These are phyloP conservation scores for Drosophila setifemur DNA, from an alignment of 1,140 invertebrate genomes.

Conservation along the genomic window DNA sequence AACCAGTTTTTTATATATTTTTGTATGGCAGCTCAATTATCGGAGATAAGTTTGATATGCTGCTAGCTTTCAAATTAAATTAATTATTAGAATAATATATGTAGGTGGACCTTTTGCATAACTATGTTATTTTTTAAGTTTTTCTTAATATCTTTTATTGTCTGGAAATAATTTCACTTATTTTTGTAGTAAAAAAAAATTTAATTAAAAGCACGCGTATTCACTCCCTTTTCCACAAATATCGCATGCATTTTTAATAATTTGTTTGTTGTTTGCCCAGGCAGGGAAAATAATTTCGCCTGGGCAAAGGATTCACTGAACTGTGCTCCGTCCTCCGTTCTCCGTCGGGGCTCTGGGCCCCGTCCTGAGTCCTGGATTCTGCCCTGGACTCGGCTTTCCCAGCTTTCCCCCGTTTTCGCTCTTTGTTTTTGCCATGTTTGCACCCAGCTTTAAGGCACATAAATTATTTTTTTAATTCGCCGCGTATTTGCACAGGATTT, in stretches of 20 bases:
- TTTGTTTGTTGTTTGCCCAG: conserved; percentile 68
- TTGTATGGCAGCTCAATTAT: conserved; percentile 14
- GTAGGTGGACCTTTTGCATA: too few relatives aligned
- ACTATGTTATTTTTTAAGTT: conserved; percentile 3
- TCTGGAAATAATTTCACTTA: conserved; percentile 32
- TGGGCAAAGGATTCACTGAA: conserved; percentile 68
- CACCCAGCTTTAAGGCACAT: conserved; percentile 58
- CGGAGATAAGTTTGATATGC: not conserved
- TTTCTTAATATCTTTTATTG: conserved; percentile 16
- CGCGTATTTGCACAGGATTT: conserved; percentile 66
- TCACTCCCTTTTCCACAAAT: conserved; percentile 33
- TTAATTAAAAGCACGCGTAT: conserved; percentile 62
- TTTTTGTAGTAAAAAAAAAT: conserved; percentile 46
- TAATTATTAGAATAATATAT: conserved; percentile 3
- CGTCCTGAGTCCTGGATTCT: conserved; percentile 18
- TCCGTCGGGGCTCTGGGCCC: conserved; percentile 7
- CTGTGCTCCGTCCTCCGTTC: conserved; percentile 59
- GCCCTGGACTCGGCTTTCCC: conserved; percentile 16
- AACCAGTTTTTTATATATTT: not conserved
- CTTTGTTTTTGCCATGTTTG: conserved; percentile 25
- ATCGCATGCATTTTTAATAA: conserved; percentile 77
- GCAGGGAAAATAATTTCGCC: conserved; percentile 69
- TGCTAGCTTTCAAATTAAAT: not conserved
- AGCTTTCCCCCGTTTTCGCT: conserved; percentile 3
- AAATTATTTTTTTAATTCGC: conserved; percentile 76